Conservation (phyloP, 2,113 vertebrate species). For the Hippocampus zosterae region DNA sequence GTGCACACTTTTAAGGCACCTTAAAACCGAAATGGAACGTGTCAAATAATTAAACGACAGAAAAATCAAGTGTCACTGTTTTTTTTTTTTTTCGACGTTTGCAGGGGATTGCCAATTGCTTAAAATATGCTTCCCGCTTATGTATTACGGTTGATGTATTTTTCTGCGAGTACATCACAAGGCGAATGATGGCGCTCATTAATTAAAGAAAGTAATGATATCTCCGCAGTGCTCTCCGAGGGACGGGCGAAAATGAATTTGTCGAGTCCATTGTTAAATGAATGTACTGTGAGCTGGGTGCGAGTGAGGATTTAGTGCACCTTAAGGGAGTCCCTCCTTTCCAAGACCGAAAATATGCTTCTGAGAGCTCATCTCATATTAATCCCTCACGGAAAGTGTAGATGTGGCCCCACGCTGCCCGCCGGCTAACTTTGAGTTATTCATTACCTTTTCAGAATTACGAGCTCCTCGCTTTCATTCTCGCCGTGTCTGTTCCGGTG, state of each 20-base stretch:
- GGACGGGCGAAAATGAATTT: conserved; percentile 47
- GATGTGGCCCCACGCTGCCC: conserved; percentile 35
- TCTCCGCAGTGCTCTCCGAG: conserved; percentile 41
- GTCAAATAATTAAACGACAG: no score
- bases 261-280: conserved; percentile 54
- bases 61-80: no score
- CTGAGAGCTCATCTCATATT: conserved; percentile 59
- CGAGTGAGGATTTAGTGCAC: conserved; percentile 53
- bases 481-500: conserved; percentile 32
- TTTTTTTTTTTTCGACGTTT: background rate
- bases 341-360: conserved; percentile 48
- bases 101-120: background rate
- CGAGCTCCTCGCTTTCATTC: conserved; percentile 21
- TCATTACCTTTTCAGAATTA: conserved; percentile 25
- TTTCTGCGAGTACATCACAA: conserved; percentile 20
- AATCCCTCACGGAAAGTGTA: conserved; percentile 54
- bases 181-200: conserved; percentile 35
- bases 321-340: conserved; percentile 53
- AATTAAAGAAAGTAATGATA: conserved; percentile 48
- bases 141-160: background rate
- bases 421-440: conserved; percentile 43
- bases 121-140: background rate
- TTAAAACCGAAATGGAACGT: no score
- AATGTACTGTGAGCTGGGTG: conserved; percentile 38
- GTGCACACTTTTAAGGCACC: no score